Base-by-base conservation (phyloP, 1,140 invertebrate species). In the Vollenhovia emeryi region DNA sequence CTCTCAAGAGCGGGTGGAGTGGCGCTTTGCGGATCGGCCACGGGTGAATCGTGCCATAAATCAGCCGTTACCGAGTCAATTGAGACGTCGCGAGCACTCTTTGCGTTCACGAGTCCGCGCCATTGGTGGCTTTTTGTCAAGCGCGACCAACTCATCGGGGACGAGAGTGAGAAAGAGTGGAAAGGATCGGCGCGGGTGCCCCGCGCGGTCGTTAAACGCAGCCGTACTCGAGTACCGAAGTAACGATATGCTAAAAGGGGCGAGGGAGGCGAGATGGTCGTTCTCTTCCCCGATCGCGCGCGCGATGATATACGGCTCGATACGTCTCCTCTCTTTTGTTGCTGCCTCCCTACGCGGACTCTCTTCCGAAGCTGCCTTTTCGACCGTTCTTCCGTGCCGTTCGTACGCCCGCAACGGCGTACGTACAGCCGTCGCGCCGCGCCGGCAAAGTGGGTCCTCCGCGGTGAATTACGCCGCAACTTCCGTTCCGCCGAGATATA, bases 41-140 rank as follows among this genome's bases (percentile, higher is more conserved):
- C 89, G 59, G n/a, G 86, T 84, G 88, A 89, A 91, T 92, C 88
- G 75, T 75, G 69, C 78, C 69, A 90, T 93, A 93, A 93, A 93
- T 93, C 93, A 93, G 91, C 87, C 68, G 89, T 88, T 89, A 89
- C 90, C 83, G 90, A 92, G 92, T 92, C 93, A 92, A 93, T 93
- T 93, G 93, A 93, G 92, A 93, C 91, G 93, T 93, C 93, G 91
- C 93, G 86, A 93, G 87, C 92, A 93, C 92, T 93, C 92, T 91
- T 93, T 91, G 90, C 90, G 88, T 66, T 73, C 82, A n/a, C 64
- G 52, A 69, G 75, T 45, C 59, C 87, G 76, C 78, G 78, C 75
- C 57, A 69, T 75, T 80, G 80, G 71, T 59, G 68, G 83, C 80
- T 91, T 90, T 90, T 91, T 87, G 90, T 84, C 60, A 55, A 66